Evolutionary conservation across 2,113 vertebrate species (phyloP), one percentile per base, ranked within the genome.

Genomic region (Corythoichthys intestinalis): DNA sequence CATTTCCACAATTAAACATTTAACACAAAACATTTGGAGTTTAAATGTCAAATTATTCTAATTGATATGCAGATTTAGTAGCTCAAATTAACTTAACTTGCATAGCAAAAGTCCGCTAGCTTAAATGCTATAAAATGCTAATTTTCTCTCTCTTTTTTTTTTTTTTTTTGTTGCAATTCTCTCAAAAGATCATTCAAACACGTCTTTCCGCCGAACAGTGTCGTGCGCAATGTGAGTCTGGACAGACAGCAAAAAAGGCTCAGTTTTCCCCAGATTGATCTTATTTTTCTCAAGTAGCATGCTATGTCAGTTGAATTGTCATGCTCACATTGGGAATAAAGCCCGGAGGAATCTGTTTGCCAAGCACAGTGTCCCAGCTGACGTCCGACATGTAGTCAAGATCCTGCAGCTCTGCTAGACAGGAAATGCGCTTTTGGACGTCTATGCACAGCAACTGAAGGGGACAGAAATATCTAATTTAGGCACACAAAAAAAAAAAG

Each of bases 361-460:
- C 93, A 44, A 97, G 88, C 68, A 97, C 94, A 0, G 94, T 92
- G 13, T 97, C 93, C 97, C 97, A 98, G 85, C 96, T 95, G 76
- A 95, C 91, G 3, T 95, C 91, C 10, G 93, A 93, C 88, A 98
- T 88, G 37, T 91, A 95, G 0, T 94, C 91, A 62, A 93, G 89
- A 63, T 88, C 91, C 83, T 96, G 95, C 35, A 98, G 80, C 71
- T 96, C 94, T 0, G 90, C 89, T 68, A 98, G 87, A 78, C 92
- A 93, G 74, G 94, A 96, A 72, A 96, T 91, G 4, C 97, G 93
- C 64, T 94, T 93, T 76, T 95, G 87, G 0, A 92, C 91, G 73
- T 96, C 94, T 7, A 88, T 91, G 77, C 94, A 94, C 7, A 99
- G 86, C 85, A 99, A 73, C 97, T 99, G 89, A 84, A 78, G 74